A percentile compares a stretch with the other conserved stretches of the same genome.
These are phyloP conservation scores for Pagrus major DNA, from an alignment of 2,113 vertebrate species.

Conservation along the genomic window DNA sequence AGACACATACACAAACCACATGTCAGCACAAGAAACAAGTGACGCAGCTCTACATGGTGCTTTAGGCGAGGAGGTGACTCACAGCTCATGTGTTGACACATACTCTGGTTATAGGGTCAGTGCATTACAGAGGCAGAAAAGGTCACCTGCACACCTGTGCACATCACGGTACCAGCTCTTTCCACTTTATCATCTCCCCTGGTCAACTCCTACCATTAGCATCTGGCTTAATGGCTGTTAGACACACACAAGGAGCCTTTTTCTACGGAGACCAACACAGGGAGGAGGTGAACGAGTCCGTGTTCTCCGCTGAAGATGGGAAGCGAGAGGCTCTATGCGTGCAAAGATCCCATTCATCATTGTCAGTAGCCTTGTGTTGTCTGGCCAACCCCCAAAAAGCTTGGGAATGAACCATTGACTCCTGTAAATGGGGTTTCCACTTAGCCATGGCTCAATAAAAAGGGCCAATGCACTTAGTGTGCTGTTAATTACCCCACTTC, in stretches of 20 bases:
- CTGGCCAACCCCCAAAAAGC: constrained; percentile 65
- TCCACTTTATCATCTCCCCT: constrained; percentile 47
- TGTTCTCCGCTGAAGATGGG: constrained; percentile 44
- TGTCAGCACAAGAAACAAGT: constrained; percentile 35
- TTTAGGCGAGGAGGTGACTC: constrained; percentile 39
- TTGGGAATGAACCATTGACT: constrained; percentile 71
- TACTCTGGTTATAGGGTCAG: constrained; percentile 35
- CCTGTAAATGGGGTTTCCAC: constrained; percentile 72
- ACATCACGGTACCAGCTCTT: constrained; percentile 26
- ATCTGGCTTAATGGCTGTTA: constrained; percentile 18
- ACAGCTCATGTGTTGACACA: constrained; percentile 51
- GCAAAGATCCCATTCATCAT: constrained; percentile 75
- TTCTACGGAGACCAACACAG: constrained; percentile 28
- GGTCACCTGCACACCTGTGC: constrained; percentile 63
- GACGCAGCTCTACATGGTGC: neutral
- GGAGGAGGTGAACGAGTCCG: constrained; percentile 34
- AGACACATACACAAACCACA: constrained; percentile 42
- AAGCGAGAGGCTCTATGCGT: constrained; percentile 55
- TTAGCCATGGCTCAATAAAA: constrained; percentile 72
- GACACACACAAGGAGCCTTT: constrained; percentile 36
- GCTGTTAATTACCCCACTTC: constrained; percentile 73
- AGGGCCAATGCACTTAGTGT: constrained; percentile 68
- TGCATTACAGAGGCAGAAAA: constrained; percentile 31
- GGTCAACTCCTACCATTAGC: constrained; percentile 32
- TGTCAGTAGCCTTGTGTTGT: constrained; percentile 72